Percentiles rank a stretch among this genome's conserved stretches.
Conservation (phyloP, 2,113 vertebrate species). For the Takifugu flavidus region DNA sequence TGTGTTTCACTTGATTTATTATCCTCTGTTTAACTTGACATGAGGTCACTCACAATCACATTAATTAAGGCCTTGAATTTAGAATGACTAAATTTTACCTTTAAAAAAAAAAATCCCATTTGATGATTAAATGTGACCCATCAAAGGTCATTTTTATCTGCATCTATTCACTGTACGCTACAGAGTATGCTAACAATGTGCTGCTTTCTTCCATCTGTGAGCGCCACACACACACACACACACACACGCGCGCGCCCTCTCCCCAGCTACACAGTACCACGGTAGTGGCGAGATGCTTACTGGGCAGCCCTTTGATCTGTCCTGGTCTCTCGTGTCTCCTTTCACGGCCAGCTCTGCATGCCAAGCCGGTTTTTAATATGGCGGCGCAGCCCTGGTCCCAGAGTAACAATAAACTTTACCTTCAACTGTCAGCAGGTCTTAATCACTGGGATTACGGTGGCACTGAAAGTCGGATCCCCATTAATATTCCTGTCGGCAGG, state of each 20-base stretch:
- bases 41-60: neutral
- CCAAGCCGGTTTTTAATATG: slow-evolving; percentile 69
- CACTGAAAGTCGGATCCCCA: slow-evolving; percentile 78
- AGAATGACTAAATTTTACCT: neutral
- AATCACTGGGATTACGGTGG: slow-evolving; percentile 86
- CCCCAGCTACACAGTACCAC: slow-evolving; percentile 48
- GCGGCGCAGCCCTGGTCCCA: slow-evolving; percentile 68
- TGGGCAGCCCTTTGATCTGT: slow-evolving; percentile 65
- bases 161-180: neutral
- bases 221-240: slow-evolving; percentile 14
- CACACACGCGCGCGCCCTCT: slow-evolving; percentile 37
- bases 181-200: neutral
- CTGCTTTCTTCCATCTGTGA: slow-evolving; percentile 9
- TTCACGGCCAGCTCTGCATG: slow-evolving; percentile 62
- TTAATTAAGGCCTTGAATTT: neutral
- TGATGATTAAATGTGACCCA: neutral
- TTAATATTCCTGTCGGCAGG: slow-evolving; percentile 80
- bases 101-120: no score
- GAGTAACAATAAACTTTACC: slow-evolving; percentile 79
- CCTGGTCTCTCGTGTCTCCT: slow-evolving; percentile 56
- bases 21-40: neutral
- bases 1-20: no score
- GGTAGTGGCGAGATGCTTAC: slow-evolving; percentile 51
- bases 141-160: slow-evolving; percentile 1
- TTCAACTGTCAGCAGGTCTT: slow-evolving; percentile 84